Conservation (phyloP, 2,113 vertebrate species). For the Natator depressus region DNA sequence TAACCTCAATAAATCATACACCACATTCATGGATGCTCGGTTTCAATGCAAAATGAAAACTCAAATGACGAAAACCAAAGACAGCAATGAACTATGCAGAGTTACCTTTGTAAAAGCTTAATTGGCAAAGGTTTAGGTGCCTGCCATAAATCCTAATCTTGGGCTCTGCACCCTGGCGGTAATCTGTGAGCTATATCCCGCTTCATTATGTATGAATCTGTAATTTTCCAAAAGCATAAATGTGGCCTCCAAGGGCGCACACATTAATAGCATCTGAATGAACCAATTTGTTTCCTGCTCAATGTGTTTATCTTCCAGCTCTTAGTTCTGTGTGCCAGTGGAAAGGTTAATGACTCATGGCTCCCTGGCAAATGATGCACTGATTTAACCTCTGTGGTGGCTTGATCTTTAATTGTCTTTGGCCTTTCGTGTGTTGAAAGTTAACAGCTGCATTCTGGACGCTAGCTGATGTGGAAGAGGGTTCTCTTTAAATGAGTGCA, state of each 20-base stretch:
- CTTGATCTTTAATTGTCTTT: conserved; percentile 43
- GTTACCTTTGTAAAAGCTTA: conserved; percentile 64
- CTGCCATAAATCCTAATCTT: conserved; percentile 65
- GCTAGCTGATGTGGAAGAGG: background rate
- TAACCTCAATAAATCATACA: conserved; percentile 43
- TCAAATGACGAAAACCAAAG: conserved; percentile 63
- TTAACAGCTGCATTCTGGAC: conserved; percentile 17
- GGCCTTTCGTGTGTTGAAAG: conserved; percentile 24
- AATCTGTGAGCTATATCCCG: conserved; percentile 62
- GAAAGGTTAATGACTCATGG: conserved; percentile 69
- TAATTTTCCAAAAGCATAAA: conserved; percentile 75
- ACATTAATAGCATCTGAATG: conserved; percentile 54
- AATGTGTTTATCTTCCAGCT: conserved; percentile 69
- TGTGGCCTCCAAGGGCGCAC: conserved; percentile 61
- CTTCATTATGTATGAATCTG: conserved; percentile 68
- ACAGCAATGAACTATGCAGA: conserved; percentile 66
- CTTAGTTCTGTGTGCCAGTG: conserved; percentile 26
- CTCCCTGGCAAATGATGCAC: conserved; percentile 52
- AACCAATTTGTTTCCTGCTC: conserved; percentile 71
- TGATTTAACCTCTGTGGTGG: conserved; percentile 34
- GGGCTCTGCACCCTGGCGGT: conserved; percentile 64
- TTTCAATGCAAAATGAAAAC: conserved; percentile 54
- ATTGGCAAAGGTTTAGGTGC: conserved; percentile 73
- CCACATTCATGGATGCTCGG: conserved; percentile 24
- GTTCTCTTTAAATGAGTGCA: conserved; percentile 25